Base-by-base conservation (phyloP, 2,888 invertebrate species). In the Ptychoptera albimana region DNA sequence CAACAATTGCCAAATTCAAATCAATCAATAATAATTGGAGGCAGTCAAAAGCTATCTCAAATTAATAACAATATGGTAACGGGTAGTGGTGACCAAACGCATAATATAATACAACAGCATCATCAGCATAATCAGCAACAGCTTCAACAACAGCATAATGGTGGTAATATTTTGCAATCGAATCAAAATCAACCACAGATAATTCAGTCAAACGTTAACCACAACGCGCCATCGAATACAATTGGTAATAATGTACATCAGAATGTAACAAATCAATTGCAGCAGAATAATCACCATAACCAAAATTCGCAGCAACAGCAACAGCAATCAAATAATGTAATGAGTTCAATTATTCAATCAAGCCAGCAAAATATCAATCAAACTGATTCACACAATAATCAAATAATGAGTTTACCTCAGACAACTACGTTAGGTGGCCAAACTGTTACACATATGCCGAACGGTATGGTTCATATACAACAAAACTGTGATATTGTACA, bases 391-490 rank as follows among this genome's bases (percentile, higher is more conserved):
- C 8, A 12, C 14, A 37, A 42, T 42, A 29, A 42, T 16, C 15
- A 31, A 32, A 16, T 42, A 8, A 42, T 37, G 8, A 35, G 16
- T 34, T 16, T 42, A 35, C 42, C 42, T n/a, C 34, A 34, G 8
- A 48, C 48, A n/a, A 54, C 53, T 12, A 53, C 52, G 5, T 51
- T 56, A 41, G 55, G 55, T 39, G 55, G 54, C 7, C 57, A 57
- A 47, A 56, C 54, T 1, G 53, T 57, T 9, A 55, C 55, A 1
- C 54, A 56, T 39, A 52, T 55, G 39, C 53, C 56, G 10, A 57
- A 57, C 39, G 56, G 56, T 14, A 52, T 55, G 48, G 55, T 56
- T 31, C 54, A 56, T 49, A 53, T 57, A 43, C 53, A 56, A 45
- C 57, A 55, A 47, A 55, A 50, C 48, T 53, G 51, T 51, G 51